Base-by-base conservation (phyloP, 2,888 invertebrate genomes). In the Tetanocera ferruginea region DNA sequence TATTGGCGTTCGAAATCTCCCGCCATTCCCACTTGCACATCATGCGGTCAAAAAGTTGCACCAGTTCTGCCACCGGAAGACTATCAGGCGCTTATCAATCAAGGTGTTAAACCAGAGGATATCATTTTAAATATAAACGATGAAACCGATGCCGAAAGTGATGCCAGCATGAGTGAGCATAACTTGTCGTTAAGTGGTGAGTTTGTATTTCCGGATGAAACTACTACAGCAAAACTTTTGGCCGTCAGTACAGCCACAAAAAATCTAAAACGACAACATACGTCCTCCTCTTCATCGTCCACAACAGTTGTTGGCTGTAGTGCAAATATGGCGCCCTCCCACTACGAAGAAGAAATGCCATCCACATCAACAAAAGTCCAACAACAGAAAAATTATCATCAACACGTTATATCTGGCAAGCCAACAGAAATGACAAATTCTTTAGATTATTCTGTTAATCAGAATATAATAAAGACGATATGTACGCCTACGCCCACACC, bases 1-100 rank as follows among this genome's bases (percentile, higher is more conserved):
- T 96, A 96, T 90, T 96, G 96, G 96, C 94, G 96, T 78, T 96
- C 96, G 60, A 96, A 96, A 84, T 95, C 96, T 80, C 95, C 96
- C 14, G 95, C 96, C 81, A 92, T 92, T 83, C 93, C 94, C 80
- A 92, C 94, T 76, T 96, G 96, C 86, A 93, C 92, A 51, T 93
- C 94, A 82, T 96, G 95, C 87, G 95, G 95, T 77, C 92, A 91
- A 78, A 91, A 92, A 76, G 91, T 92, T 82, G 86, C 90, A 14
- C 88, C 89, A 3, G 70, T 84, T 34, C 89, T 92, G 72, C 91
- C 92, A 0, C 89, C 90, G 3, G 93, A 93, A 82, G 93, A 94
- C 84, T 87, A 93, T 64, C 92, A 93, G 83, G 92, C 91, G 28
- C 85, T 92, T 76, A 90, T 92, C n/a, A 93, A 93, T 89, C 93